Evolutionary conservation across 2,888 invertebrate genomes (phyloP), one percentile per base, ranked within the genome.

Genomic region (Galeopsomyia nigrocyanea): DNA sequence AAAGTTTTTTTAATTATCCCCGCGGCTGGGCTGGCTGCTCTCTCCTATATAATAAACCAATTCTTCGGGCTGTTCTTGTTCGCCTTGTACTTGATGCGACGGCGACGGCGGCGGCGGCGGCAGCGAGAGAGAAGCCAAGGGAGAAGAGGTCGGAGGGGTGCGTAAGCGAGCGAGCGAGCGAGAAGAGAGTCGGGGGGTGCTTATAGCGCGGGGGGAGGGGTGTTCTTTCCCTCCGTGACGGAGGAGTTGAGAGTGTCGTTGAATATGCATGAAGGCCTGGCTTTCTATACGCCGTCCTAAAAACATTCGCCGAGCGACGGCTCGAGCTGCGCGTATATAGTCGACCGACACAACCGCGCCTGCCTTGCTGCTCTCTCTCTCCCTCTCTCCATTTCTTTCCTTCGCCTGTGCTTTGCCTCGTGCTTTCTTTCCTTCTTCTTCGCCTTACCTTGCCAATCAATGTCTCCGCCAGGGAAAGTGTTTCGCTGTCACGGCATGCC

Each of bases 231-330:
- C 86, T 85, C 85, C 83, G 84, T 86, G 84, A 84, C 85, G 86
- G 85, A 86, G 85, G 86, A 85, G 86, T 86, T 83, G 84, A 85
- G 84, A 85, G 86, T 86, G 83, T 85, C 82, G 84, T 85, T 86
- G 86, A 86, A 86, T 86, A 86, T 86, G 86, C 86, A 86, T 86
- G 86, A 86, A 82, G 77, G 82, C 82, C 81, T 79, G 81, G 79
- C 80, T 81, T 80, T 83, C 83, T 86, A 85, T 82, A 83, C 81
- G 82, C 86, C 85, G 81, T 84, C 85, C 86, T 84, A 86, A 86
- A 86, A 86, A 86, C 86, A 86, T 86, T 82, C 81, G 79, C 78
- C 78, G 70, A 71, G 72, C 73, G 77, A 68, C 70, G 70, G 60
- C 65, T 49, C 39, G 39, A 13, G 10, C 39, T 2, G 26, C n/a